Evolutionary conservation across 2,888 invertebrate genomes (phyloP), one percentile per base, ranked within the genome.

Genomic region (Drosophila putrida): DNA sequence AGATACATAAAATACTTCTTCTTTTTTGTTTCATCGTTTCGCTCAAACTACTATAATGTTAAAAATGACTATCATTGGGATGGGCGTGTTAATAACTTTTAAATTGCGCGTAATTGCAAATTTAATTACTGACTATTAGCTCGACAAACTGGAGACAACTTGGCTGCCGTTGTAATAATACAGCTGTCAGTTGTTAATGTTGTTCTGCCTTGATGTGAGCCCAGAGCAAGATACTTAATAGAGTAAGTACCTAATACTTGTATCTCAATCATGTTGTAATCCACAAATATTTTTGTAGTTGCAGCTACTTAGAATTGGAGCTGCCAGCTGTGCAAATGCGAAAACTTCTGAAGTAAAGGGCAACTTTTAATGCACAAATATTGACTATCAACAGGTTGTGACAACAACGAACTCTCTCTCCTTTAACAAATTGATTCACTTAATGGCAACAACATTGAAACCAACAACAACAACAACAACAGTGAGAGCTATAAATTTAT

Each of bases 61-160:
- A 68, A 54, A 27, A 51, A 51, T 51, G 31, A 31, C 20, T 27
- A 69, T 72, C 65, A 57, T 66, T 70, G 31, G 69, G 70, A 41
- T 54, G 64, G 70, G 69, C 65, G 74, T 73, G 70, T 85, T 87
- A 87, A 88, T 80, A 88, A 88, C 74, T 76, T 73, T 80, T 82
- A 80, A 88, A 87, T 87, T 78, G 88, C 72, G 59, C 58, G 55
- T 82, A 85, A 87, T 87, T 87, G 78, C 71, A 68, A 86, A 78
- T 65, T 75, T n/a, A 44, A 36, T 35, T 13, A 20, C 51, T 10
- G 5, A 36, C n/a, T 36, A 25, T 4, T 13, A 2, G 13, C 41
- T 20, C 50, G 15, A 31, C 41, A 53, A 44, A 33, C 15, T 15
- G 36, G 31, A 11, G 51, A 53, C 47, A 58, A 27, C 39, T 47